A percentile compares a stretch with the other conserved stretches of the same genome.
These are phyloP conservation scores for Actenoides hombroni DNA, from an alignment of 2,113 vertebrate species.

Conservation along the genomic window DNA sequence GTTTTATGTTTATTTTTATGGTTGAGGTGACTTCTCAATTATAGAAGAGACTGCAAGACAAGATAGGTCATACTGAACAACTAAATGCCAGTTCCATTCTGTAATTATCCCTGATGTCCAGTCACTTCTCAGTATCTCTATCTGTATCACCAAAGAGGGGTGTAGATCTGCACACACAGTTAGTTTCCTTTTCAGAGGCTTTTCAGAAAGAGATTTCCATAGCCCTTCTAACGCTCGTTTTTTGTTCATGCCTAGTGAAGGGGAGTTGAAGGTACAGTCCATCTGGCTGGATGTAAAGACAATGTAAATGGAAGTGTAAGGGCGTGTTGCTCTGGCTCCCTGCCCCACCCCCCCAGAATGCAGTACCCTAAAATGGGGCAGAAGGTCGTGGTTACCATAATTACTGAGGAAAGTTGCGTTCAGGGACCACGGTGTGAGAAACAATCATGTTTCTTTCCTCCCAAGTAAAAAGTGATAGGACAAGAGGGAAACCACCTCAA, in stretches of 20 bases:
- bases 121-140: neutral
- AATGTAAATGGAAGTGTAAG: neutral
- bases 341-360: no score
- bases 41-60: neutral
- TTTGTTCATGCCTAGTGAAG: neutral
- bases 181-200: neutral
- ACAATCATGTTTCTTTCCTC: neutral
- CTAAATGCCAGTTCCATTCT: neutral
- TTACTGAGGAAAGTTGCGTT: neutral
- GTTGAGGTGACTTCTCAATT: neutral
- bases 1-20: neutral
- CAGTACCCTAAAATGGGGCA: neutral
- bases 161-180: neutral
- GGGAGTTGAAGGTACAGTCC: neutral
- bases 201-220: neutral
- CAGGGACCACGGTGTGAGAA: neutral
- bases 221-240: neutral
- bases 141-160: neutral
- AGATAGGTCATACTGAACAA: neutral
- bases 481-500: neutral
- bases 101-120: neutral
- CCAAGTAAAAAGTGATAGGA: no score
- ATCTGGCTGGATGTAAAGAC: neutral
- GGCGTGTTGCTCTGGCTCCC: neutral
- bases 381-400: neutral